Evolutionary conservation across 2,797 vertebrate species (phyloP).

Genomic region (Poeciliopsis paucimaculata): DNA sequence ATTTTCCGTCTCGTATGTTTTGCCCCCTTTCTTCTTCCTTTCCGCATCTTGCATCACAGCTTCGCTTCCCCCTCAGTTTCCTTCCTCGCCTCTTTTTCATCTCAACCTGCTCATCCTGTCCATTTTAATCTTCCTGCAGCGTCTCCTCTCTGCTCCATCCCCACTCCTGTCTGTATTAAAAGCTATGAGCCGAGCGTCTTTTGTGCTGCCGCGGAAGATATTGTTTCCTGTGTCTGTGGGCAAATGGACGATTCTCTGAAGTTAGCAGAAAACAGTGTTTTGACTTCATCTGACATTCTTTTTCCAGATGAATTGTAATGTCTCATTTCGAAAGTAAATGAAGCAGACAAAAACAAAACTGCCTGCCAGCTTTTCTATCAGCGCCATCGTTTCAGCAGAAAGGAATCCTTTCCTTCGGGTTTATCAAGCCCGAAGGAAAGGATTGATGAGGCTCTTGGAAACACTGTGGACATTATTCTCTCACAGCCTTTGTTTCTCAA

Average conservation of each 20-base stretch:
- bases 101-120: constrained; percentile 35
- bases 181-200: neutral
- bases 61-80: constrained; percentile 18
- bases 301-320: constrained; percentile 6
- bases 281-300: neutral
- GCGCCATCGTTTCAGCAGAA: neutral
- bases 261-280: constrained; percentile 3
- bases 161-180: constrained; percentile 15
- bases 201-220: neutral
- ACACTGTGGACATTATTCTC: neutral
- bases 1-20: constrained; percentile 22
- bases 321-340: neutral
- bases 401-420: neutral
- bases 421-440: neutral
- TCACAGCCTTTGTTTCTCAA: neutral
- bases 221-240: constrained; percentile 16
- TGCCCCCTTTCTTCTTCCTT: constrained; percentile 29
- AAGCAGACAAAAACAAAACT: constrained; percentile 1
- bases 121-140: constrained; percentile 29
- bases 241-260: neutral
- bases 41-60: constrained; percentile 58
- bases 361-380: neutral
- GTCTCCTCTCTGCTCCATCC: constrained; percentile 13
- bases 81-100: constrained; percentile 30
- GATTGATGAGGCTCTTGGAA: neutral